Conservation (phyloP, 2,888 invertebrate species). For the Drosophila nr. fundita region DNA sequence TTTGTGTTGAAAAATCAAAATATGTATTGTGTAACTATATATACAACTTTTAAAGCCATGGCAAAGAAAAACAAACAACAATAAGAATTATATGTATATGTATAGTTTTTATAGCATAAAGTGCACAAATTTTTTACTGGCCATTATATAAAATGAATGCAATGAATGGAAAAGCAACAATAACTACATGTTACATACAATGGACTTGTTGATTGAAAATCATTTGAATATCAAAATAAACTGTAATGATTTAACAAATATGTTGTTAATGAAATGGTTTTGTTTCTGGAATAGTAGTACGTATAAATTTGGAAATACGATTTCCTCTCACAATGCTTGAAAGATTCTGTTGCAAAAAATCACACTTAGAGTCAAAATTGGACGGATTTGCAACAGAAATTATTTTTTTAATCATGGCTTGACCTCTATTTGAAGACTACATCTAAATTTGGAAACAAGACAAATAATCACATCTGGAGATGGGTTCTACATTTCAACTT, state of each 20-base stretch:
- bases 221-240: slow-evolving; percentile 78
- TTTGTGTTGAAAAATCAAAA: slow-evolving; percentile 46
- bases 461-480: not conserved
- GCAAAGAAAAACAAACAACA: slow-evolving; percentile 15
- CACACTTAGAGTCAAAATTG: not conserved
- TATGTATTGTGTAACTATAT: slow-evolving; percentile 39
- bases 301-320: not conserved
- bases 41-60: slow-evolving; percentile 30
- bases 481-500: not conserved
- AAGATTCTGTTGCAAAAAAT: not conserved
- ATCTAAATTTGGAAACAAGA: not conserved
- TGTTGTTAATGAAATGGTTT: not conserved
- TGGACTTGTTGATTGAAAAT: slow-evolving; percentile 79
- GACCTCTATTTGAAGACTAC: not conserved
- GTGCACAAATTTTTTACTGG: slow-evolving; percentile 36
- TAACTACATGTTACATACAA: slow-evolving; percentile 67
- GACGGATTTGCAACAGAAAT: not conserved
- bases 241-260: slow-evolving; percentile 60
- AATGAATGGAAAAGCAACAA: slow-evolving; percentile 49
- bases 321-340: not conserved
- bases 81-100: slow-evolving; percentile 14
- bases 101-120: slow-evolving; percentile 40
- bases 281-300: not conserved
- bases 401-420: not conserved
- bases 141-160: slow-evolving; percentile 33